Conservation (phyloP, 1,140 invertebrate genomes). For the Drosophila fuyamai region DNA sequence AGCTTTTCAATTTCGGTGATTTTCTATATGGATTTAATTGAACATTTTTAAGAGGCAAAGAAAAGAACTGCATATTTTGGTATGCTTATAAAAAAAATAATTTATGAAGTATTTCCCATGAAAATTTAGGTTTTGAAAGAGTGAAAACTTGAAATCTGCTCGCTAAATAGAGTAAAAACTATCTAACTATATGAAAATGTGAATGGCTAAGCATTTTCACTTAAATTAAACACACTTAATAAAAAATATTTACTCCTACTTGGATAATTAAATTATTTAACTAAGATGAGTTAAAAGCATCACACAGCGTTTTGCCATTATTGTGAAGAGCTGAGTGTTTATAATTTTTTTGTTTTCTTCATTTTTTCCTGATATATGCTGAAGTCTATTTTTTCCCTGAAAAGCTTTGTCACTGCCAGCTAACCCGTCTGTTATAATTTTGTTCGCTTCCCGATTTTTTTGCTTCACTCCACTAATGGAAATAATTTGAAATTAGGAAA, state of each 20-base stretch:
- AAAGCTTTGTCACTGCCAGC: constrained; percentile 1
- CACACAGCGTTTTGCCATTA: background rate
- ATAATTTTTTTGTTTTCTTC: too few species aligned
- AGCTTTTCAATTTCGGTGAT: constrained; percentile 39
- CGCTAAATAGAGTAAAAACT: too few species aligned
- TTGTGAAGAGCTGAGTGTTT: background rate
- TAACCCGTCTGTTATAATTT: background rate
- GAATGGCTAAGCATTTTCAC: too few species aligned
- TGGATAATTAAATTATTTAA: too few species aligned
- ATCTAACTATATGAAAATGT: too few species aligned
- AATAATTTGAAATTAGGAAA: constrained; percentile 54
- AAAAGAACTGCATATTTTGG: background rate
- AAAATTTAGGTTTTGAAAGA: too few species aligned
- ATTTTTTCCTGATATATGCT: background rate
- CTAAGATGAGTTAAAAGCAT: too few species aligned
- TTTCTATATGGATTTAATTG: constrained; percentile 28
- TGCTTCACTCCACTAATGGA: constrained; percentile 33
- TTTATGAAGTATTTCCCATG: background rate
- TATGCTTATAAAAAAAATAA: background rate
- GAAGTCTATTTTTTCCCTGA: background rate
- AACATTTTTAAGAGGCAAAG: constrained; percentile 15
- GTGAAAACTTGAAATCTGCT: too few species aligned
- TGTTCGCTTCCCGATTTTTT: background rate
- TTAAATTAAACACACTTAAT: too few species aligned
- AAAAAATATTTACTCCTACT: too few species aligned